These are phyloP conservation scores for Drosophila tripunctata DNA, from an alignment of 2,888 invertebrate genomes.

Conservation along the genomic window DNA sequence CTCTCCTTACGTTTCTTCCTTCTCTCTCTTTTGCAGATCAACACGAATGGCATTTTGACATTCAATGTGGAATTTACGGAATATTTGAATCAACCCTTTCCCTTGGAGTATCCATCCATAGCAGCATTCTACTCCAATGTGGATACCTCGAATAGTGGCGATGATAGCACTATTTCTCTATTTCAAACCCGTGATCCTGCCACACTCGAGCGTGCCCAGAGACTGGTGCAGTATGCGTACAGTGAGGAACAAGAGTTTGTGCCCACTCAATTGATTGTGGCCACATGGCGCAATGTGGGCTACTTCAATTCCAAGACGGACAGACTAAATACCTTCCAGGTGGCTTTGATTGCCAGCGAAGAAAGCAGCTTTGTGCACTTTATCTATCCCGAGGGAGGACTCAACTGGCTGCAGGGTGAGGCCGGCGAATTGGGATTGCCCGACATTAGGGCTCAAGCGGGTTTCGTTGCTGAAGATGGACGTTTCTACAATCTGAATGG, in stretches of 20 bases:
- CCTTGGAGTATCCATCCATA: constrained; percentile 94
- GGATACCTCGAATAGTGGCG: constrained; percentile 87
- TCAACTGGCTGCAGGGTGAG: constrained; percentile 96
- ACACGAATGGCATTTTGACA: constrained; percentile 94
- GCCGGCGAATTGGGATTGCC: constrained; percentile 90
- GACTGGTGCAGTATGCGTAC: constrained; percentile 90
- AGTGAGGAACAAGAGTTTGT: constrained; percentile 89
- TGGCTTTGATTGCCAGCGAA: constrained; percentile 79
- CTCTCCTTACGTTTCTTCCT: not conserved
- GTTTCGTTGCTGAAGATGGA: constrained; percentile 94
- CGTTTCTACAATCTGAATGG: constrained; percentile 90
- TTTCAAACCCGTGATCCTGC: constrained; percentile 87
- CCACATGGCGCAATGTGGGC: constrained; percentile 96
- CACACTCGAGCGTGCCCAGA: constrained; percentile 88
- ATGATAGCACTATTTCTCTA: constrained; percentile 90
- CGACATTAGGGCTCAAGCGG: constrained; percentile 96
- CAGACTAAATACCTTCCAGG: constrained; percentile 94
- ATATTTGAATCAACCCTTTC: constrained; percentile 95
- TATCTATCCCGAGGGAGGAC: constrained; percentile 93
- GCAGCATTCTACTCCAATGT: constrained; percentile 96
- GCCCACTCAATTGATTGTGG: constrained; percentile 92
- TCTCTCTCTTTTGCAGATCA: constrained; percentile 87
- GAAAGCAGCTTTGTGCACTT: constrained; percentile 92
- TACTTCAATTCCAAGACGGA: constrained; percentile 87
- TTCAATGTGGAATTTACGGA: constrained; percentile 94